Conservation (phyloP, 2,797 vertebrate genomes). For the Molothrus aeneus region DNA sequence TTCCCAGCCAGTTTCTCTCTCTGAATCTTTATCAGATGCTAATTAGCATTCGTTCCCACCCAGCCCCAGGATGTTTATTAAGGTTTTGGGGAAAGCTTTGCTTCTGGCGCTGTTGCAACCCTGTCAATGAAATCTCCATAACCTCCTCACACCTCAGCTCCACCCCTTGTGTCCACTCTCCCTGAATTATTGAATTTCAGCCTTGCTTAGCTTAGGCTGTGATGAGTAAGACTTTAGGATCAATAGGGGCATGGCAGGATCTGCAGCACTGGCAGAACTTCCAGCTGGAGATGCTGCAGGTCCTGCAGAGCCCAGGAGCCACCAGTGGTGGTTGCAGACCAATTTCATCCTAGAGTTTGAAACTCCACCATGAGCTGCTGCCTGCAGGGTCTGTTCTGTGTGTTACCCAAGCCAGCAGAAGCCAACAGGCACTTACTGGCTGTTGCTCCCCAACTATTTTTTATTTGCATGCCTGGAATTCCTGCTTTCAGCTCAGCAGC, state of each 20-base stretch:
- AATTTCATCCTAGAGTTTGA: background rate
- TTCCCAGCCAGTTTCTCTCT: conserved; percentile 42
- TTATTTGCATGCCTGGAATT: conserved; percentile 60
- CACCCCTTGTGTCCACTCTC: background rate
- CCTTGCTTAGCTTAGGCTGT: background rate
- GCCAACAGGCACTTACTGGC: background rate
- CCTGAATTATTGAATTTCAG: background rate
- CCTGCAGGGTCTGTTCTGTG: background rate
- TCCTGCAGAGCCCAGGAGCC: background rate
- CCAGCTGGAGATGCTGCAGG: background rate
- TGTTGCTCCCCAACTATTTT: conserved; percentile 13
- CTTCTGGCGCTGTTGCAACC: background rate
- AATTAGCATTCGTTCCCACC: conserved; percentile 44
- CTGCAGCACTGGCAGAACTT: background rate
- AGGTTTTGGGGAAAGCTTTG: background rate
- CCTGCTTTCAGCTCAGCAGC: conserved; percentile 41
- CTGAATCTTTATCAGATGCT: conserved; percentile 53
- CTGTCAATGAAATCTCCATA: background rate
- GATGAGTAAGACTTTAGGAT: background rate
- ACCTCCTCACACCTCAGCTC: background rate
- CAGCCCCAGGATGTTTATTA: background rate
- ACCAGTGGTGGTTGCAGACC: background rate
- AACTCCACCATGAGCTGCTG: background rate
- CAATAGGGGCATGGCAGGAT: background rate
- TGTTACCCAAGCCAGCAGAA: background rate